Conservation (phyloP, 1,140 invertebrate species). For the Scaptomyza graminum region DNA sequence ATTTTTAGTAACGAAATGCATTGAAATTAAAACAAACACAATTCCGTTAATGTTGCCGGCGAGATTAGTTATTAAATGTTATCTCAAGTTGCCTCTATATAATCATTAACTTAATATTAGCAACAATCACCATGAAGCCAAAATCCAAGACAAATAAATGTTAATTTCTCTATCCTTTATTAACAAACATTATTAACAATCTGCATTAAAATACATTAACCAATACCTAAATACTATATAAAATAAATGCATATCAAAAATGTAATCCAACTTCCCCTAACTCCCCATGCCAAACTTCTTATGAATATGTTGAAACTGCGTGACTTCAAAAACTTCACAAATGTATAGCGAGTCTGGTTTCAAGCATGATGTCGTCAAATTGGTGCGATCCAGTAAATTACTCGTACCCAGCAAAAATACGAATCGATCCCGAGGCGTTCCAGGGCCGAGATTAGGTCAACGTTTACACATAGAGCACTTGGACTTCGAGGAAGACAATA, state of each 20-base stretch:
- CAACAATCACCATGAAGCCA: slow-evolving; percentile 34
- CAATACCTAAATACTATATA: slow-evolving; percentile 1
- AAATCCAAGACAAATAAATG: slow-evolving; percentile 18
- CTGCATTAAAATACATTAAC: neutral
- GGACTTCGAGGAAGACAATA: slow-evolving; percentile 30
- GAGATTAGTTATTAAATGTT: slow-evolving; percentile 11
- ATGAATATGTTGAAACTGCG: no score
- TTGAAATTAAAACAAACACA: slow-evolving; percentile 73
- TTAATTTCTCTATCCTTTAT: slow-evolving; percentile 40
- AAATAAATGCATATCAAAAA: slow-evolving; percentile 11
- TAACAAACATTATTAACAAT: slow-evolving; percentile 9
- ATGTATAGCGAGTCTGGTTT: slow-evolving; percentile 18
- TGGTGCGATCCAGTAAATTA: neutral
- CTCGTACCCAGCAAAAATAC: no score
- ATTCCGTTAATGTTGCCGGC: slow-evolving; percentile 36
- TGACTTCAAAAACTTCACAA: neutral
- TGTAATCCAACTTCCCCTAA: slow-evolving; percentile 34
- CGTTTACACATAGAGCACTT: slow-evolving; percentile 41
- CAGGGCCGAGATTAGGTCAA: neutral
- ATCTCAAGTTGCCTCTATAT: neutral
- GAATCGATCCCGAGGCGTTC: neutral
- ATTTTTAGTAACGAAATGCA: slow-evolving; percentile 33
- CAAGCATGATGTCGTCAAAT: slow-evolving; percentile 9
- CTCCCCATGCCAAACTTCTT: slow-evolving; percentile 11
- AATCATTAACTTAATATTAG: slow-evolving; percentile 24